Percentiles rank a stretch among this genome's conserved stretches.
These are phyloP conservation scores for Serilophus lunatus DNA, from an alignment of 2,113 vertebrate species.

Conservation along the genomic window DNA sequence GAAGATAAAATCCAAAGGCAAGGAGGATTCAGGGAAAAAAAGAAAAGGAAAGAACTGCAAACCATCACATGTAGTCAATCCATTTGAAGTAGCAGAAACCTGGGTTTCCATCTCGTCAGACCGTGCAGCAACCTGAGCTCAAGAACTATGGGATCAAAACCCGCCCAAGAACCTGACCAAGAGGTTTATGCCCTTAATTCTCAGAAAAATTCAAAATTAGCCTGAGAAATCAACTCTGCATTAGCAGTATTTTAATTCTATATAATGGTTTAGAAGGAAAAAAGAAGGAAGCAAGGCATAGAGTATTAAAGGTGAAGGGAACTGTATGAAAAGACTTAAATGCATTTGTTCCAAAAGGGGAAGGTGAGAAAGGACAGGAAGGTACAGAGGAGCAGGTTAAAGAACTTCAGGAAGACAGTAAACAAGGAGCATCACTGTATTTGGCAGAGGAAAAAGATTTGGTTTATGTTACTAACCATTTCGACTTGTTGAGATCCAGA, in stretches of 20 bases:
- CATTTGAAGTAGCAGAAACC: not conserved
- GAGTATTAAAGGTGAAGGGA: not conserved
- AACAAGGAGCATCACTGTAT: not conserved
- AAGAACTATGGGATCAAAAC: not conserved
- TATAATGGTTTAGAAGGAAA: not conserved
- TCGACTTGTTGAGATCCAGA: not conserved
- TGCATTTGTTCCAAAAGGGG: not conserved
- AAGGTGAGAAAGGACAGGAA: not conserved
- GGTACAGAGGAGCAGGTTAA: not conserved
- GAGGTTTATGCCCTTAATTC: not conserved
- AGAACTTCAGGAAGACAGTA: not conserved
- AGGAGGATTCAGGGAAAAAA: not conserved
- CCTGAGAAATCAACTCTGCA: not conserved
- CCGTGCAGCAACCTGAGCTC: not conserved
- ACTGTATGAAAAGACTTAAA: not conserved
- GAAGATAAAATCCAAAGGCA: not conserved
- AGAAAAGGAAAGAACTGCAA: not conserved
- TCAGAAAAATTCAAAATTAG: not conserved
- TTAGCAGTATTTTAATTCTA: not conserved
- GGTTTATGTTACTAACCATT: not conserved
- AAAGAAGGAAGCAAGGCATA: not conserved
- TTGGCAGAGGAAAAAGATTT: not conserved
- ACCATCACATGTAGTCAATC: fast-evolving
- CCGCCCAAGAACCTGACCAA: not conserved
- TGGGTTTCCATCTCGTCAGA: not conserved